Evolutionary conservation across 92 coral and sea anemone genomes (phyloP).

Genomic region (Porites cylindrica): DNA sequence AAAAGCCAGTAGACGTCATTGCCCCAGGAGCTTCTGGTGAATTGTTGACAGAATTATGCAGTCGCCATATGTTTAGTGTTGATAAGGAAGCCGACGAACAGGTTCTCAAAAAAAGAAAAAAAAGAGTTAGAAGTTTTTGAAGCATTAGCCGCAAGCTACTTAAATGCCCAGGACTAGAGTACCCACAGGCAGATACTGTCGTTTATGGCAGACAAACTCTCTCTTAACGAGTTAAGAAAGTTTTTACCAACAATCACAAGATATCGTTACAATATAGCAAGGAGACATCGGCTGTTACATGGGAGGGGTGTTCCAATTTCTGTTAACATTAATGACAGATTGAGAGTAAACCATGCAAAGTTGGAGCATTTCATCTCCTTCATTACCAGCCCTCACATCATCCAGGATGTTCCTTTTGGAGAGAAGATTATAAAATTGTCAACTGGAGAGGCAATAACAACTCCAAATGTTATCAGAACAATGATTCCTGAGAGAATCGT

Average conservation of each 20-base stretch:
- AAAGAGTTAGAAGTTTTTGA: conserved; percentile 1
- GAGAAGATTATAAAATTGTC: conserved; percentile 2
- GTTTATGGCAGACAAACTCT: conserved; percentile 8
- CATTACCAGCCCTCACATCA: conserved; percentile 39
- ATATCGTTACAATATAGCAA: conserved; percentile 13
- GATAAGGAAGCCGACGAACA: background rate
- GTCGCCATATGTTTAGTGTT: background rate
- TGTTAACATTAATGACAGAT: conserved; percentile 15
- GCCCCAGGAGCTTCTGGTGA: background rate
- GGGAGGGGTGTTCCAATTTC: conserved; percentile 51
- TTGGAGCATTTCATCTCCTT: conserved; percentile 66
- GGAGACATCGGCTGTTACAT: background rate
- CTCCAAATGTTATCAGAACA: conserved; percentile 59
- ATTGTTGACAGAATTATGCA: conserved; percentile 6
- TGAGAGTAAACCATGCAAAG: conserved; percentile 48
- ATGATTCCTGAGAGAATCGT: conserved; percentile 56
- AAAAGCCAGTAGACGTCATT: background rate
- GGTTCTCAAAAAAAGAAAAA: background rate
- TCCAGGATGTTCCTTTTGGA: conserved; percentile 11
- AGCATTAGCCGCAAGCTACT: conserved; percentile 26
- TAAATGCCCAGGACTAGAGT: conserved; percentile 29
- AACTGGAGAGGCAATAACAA: conserved; percentile 54
- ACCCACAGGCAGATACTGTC: conserved; percentile 24
- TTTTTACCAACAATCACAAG: conserved; percentile 12
- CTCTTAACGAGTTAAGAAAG: conserved; percentile 2